Base-by-base conservation (phyloP, 2,113 vertebrate genomes). In the Heptranchias perlo region DNA sequence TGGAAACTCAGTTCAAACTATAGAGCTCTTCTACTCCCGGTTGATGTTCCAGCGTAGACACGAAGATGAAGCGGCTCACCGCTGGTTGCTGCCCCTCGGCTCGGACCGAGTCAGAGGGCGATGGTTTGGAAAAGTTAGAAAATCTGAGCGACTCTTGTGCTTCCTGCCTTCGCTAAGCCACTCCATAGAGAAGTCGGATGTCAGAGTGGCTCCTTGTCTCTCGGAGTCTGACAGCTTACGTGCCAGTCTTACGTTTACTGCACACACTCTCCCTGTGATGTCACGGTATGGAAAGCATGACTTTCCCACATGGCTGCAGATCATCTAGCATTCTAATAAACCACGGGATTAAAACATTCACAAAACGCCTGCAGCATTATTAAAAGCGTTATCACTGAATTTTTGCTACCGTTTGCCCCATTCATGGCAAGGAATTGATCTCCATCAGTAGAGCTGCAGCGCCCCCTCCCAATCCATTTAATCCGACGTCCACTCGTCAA, bases 391-490 rank as follows among this genome's bases (percentile, higher is more conserved):
- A 28, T 28, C 39, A 69, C 16, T 95, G 16, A 44, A 94, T 10
- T 25, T 65, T 49, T 67, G 61, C n/a, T 58, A 13, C n/a, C 21
- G 61, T 61, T 61, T 94, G 58, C 16, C n/a, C 92, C 25, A 52
- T 49, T 69, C 39, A 25, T 49, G 25, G 23, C 47, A 25, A 52
- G 44, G 23, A 95, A 28, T 47, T 64, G 54, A 93, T 39, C 58
- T n/a, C 58, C 3, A 35, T 10, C 8, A 49, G 44, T 69, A 28
- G 93, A 67, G 44, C 64, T 69, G 25, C 25, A 95, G 93, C 93
- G 93, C 93, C 93, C 93, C 25, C 93, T 95, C 44, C 31, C 39
- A 95, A 65, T 67, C 11, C 18, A 67, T 69, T 49, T 95, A 95
- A 69, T 54, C 16, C 10, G 93, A 67, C 62, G 10, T 39, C 92